Evolutionary conservation across 92 coral and sea anemone species (phyloP).

Genomic region (Hydrozoanthus gracilis): DNA sequence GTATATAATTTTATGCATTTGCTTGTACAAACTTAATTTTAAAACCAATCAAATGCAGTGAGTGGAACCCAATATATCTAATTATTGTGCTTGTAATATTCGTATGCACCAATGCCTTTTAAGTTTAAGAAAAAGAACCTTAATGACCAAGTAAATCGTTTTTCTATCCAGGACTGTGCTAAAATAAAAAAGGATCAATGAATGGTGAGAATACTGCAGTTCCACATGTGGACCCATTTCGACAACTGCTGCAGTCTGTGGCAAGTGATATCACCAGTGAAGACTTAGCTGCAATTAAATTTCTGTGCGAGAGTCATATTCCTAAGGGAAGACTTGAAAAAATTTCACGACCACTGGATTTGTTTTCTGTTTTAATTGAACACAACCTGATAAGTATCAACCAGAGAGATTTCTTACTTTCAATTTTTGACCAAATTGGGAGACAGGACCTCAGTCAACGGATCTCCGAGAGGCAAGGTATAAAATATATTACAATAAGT

Average conservation of each 20-base stretch:
- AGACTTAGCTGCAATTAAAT: slow-evolving; percentile 25
- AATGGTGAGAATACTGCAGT: neutral
- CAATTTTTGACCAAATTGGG: slow-evolving; percentile 31
- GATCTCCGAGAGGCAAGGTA: slow-evolving; percentile 18
- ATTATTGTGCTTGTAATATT: too few species aligned
- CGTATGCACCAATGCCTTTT: too few species aligned
- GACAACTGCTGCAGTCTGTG: slow-evolving; percentile 23
- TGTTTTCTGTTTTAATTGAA: slow-evolving; percentile 39
- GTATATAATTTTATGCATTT: too few species aligned
- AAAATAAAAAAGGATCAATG: neutral
- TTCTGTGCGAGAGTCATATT: slow-evolving; percentile 36
- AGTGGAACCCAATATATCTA: too few species aligned
- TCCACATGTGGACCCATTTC: slow-evolving; percentile 42
- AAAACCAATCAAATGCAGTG: too few species aligned
- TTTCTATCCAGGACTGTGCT: neutral
- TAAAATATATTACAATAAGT: neutral
- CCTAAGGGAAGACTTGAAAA: slow-evolving; percentile 41
- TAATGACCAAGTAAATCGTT: neutral
- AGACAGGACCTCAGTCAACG: slow-evolving; percentile 35
- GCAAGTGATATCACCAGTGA: slow-evolving; percentile 40
- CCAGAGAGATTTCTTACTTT: neutral
- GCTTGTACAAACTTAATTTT: too few species aligned
- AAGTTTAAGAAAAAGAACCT: too few species aligned
- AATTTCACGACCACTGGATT: slow-evolving; percentile 21
- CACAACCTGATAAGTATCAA: slow-evolving; percentile 23